Conservation (phyloP, 2,113 vertebrate species). For the rabbit (Oryctolagus cuniculus) region DNA sequence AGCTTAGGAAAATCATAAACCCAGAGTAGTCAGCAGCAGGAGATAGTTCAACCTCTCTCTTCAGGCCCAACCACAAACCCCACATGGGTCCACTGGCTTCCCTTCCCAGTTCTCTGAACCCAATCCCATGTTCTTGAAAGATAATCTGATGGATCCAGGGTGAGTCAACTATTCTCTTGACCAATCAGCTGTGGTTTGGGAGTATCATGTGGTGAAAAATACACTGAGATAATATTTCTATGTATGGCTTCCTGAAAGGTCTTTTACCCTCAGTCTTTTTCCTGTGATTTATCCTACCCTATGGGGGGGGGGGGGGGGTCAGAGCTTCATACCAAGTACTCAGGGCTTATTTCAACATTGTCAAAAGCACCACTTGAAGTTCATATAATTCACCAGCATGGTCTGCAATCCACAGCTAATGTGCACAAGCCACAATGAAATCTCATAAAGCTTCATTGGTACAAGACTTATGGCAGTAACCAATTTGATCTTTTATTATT, state of each 20-base stretch:
- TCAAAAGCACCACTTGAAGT: background rate
- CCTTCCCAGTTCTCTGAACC: background rate
- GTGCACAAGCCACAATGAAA: background rate
- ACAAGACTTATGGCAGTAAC: background rate
- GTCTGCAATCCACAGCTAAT: background rate
- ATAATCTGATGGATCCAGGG: background rate
- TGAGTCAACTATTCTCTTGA: background rate
- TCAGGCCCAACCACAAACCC: background rate
- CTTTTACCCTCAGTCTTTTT: background rate
- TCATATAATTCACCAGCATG: background rate
- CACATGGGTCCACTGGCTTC: background rate
- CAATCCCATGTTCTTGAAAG: background rate
- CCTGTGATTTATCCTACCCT: background rate
- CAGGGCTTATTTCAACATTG: background rate
- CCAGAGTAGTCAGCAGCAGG: background rate
- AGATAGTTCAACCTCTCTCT: background rate
- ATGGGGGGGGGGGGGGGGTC: background rate
- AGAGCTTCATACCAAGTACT: background rate
- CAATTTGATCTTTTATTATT: conserved; percentile 12
- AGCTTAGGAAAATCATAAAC: background rate
- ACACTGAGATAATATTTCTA: background rate
- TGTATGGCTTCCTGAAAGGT: background rate
- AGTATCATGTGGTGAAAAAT: background rate
- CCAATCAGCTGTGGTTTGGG: background rate
- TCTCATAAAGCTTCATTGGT: background rate